phyloP scores from a whole-genome alignment of 1,140 invertebrate species.

The Leucophenga varia region DNA sequence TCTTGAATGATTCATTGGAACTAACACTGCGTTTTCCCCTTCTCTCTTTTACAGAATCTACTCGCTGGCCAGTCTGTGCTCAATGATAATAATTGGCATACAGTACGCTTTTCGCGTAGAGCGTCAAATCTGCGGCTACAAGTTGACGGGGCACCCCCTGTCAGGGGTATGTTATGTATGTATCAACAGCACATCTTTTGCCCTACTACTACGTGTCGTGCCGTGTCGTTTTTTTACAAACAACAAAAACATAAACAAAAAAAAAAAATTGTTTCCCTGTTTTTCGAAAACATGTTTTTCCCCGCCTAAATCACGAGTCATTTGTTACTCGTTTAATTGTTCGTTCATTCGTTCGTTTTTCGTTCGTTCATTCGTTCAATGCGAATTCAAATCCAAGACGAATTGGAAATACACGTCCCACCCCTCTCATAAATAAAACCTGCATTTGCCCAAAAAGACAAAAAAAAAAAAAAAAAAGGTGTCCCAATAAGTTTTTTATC shows the following conservation, averaged over 20 bases:
- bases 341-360: slow-evolving; percentile 4
- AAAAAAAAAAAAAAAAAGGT: too few species aligned
- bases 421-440: too few species aligned
- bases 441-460: too few species aligned
- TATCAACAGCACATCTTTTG: slow-evolving; percentile 64
- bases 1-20: background rate
- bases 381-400: too few species aligned
- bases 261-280: too few species aligned
- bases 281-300: too few species aligned
- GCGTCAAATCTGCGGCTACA: slow-evolving; percentile 80
- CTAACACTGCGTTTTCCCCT: too few species aligned
- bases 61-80: slow-evolving; percentile 76
- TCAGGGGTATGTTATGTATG: slow-evolving; percentile 78
- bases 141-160: slow-evolving; percentile 78
- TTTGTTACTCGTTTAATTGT: background rate
- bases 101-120: slow-evolving; percentile 79
- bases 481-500: too few species aligned
- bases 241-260: too few species aligned
- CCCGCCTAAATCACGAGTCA: too few species aligned
- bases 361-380: too few species aligned
- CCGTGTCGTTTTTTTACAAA: slow-evolving; percentile 55
- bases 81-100: slow-evolving; percentile 95
- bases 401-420: too few species aligned
- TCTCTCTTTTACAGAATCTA: slow-evolving; percentile 65
- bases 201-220: slow-evolving; percentile 58